Conservation (phyloP, 2,888 invertebrate genomes). For the Alcis repandata region DNA sequence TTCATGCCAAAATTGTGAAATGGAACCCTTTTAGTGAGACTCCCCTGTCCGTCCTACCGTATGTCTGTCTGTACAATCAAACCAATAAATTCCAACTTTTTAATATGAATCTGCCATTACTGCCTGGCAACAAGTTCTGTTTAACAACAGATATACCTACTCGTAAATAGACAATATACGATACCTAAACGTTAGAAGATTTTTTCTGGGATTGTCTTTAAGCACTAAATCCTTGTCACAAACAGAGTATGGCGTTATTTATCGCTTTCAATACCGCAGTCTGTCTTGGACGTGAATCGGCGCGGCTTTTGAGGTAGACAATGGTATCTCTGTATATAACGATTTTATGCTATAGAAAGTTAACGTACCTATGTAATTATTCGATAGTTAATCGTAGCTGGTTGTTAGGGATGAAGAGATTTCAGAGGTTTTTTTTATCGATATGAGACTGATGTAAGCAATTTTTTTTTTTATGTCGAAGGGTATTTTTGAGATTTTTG, state of each 20-base stretch:
- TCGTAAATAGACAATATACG: not conserved
- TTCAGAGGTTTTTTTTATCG: too few species aligned
- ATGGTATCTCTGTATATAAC: not conserved
- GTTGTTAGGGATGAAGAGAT: too few species aligned
- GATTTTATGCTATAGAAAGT: not conserved
- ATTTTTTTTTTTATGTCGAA: too few species aligned
- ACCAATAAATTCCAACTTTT: too few species aligned
- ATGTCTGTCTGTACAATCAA: too few species aligned
- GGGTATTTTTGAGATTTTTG: too few species aligned
- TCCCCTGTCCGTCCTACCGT: too few species aligned
- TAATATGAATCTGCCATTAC: too few species aligned
- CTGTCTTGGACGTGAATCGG: constrained; percentile 16
- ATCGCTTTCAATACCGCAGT: constrained; percentile 25
- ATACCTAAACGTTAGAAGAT: constrained; percentile 2
- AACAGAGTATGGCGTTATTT: constrained; percentile 31
- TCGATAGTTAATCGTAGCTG: not conserved
- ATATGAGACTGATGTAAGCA: too few species aligned
- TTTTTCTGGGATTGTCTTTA: constrained; percentile 26
- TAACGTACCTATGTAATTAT: not conserved
- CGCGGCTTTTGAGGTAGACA: not conserved
- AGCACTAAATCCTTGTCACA: constrained; percentile 34
- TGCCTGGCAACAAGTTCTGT: not conserved
- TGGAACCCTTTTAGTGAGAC: too few species aligned
- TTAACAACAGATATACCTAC: not conserved
- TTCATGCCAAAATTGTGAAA: too few species aligned